Evolutionary conservation across 2,888 invertebrate species (phyloP).

Genomic region (Crioceris asparagi): DNA sequence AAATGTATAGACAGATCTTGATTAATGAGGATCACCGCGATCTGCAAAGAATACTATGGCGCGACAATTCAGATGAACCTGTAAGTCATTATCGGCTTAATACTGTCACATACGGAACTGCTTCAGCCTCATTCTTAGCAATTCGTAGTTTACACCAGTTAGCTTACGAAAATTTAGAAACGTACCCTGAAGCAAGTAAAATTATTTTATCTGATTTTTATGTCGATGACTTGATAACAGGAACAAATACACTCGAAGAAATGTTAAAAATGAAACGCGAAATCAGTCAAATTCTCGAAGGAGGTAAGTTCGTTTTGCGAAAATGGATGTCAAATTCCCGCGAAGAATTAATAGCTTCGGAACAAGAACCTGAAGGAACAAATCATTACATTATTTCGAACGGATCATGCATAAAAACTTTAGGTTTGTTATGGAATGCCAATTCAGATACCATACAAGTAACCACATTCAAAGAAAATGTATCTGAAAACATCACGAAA

Average conservation of each 20-base stretch:
- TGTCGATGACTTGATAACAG: not conserved
- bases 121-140: constrained; percentile 8
- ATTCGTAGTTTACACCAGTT: constrained; percentile 1
- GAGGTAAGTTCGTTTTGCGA: too few relatives aligned
- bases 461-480: not conserved
- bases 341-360: not conserved
- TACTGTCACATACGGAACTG: constrained; percentile 11
- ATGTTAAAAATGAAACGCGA: not conserved
- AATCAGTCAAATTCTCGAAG: not conserved
- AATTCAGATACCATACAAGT: not conserved
- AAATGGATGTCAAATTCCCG: not conserved
- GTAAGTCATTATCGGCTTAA: constrained; percentile 4
- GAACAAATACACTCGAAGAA: not conserved
- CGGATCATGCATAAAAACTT: not conserved
- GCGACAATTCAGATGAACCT: constrained; percentile 1
- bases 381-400: not conserved
- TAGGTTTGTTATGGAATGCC: not conserved
- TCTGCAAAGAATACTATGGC: constrained; percentile 11
- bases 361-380: not conserved
- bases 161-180: not conserved
- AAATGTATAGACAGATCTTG: constrained; percentile 10
- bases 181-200: not conserved
- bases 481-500: constrained; percentile 3
- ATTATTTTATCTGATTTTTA: not conserved
- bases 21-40: constrained; percentile 6